Base-by-base conservation (phyloP, 2,113 vertebrate genomes). In the Corydoras sp. region DNA sequence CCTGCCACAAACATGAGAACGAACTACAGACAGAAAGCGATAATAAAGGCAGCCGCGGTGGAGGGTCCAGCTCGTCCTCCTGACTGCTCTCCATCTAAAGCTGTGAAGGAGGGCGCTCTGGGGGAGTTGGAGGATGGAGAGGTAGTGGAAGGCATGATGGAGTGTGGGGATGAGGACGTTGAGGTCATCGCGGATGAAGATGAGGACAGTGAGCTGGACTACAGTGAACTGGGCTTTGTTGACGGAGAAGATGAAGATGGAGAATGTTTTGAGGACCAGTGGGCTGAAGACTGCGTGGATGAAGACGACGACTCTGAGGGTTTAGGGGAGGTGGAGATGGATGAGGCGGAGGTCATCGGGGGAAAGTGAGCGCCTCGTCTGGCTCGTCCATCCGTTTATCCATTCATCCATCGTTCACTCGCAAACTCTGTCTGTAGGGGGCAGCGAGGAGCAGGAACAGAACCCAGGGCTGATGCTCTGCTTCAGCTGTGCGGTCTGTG, bases 291-390 rank as follows among this genome's bases (percentile, higher is more conserved):
- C 35, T 83, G 75, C 32, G 81, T 68, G 13, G 84, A 84, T 2
- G 86, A 85, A 9, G 83, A 84, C 10, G 31, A 58, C n/a, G 77
- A 66, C 9, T 74, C 76, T 0, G 84, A 88, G 5, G 75, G 50
- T 71, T 56, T 79, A n/a, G 84, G 69, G 14, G 88, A 87, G 14
- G 80, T 79, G 69, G 85, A 83, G 51, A 84, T 65, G 43, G 82
- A 84, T 15, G 81, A 82, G 58, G 72, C 74, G 78, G 80, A 50
- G 77, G 81, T 18, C 72, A 84, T 55, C 82, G 85, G 29, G 77
- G 83, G 62, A 80, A 79, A 54, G 82, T 85, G 78, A 84, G 82
- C 86, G 31, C 68, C 70, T 60, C 9, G 49, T 51, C 14, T 61
- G 24, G 31, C 15, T 58, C 63, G 24, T 62, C 59, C 62, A 53